Base-by-base conservation (phyloP, 2,113 vertebrate species). In the Catagonus wagneri region DNA sequence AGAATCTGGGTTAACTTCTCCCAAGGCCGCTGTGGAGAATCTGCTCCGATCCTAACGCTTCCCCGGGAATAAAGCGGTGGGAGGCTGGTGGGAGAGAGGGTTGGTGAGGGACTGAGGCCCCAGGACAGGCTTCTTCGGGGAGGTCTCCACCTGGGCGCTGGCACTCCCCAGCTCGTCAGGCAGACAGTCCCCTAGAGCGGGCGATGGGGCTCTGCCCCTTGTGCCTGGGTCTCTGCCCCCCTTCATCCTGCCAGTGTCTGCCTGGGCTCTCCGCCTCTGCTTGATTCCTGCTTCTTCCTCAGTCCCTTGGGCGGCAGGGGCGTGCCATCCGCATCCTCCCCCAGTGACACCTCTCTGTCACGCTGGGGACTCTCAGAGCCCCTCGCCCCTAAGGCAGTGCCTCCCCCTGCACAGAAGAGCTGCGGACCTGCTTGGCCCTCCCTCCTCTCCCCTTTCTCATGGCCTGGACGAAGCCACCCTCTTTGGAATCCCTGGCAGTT, bases 161-260 rank as follows among this genome's bases (percentile, higher is more conserved):
- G 23, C 11, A 11, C 17, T 6, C 66, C 4, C 0, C 19, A 22
- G 0, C 58, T 84, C 44, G 36, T 80, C 25, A 6, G 3, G 0
- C 22, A 50, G 58, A 36, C 19, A 58, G 90, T 85, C n/a, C 1
- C 8, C 29, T 65, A 13, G 78, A 83, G 61, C 9, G 0, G 39
- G 78, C 63, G 27, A 44, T 23, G 17, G 14, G n/a, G 66, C 66
- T 84, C n/a, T 44, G 9, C 3, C 61, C 0, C 2, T 22, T 36
- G 39, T 58, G 68, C 93, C 29, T 29, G 74, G 36, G 27, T 50
- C 63, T 90, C 83, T 89, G 44, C 50, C 54, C 15, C 25, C 52
- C 11, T 60, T 14, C 23, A 19, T 14, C 19, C 17, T 81, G 22
- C n/a, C n/a, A 14, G 16, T 68, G 66, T 39, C 68, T 76, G 39